Base-by-base conservation (phyloP, 2,888 invertebrate genomes). In the Lucinisca nassula region DNA sequence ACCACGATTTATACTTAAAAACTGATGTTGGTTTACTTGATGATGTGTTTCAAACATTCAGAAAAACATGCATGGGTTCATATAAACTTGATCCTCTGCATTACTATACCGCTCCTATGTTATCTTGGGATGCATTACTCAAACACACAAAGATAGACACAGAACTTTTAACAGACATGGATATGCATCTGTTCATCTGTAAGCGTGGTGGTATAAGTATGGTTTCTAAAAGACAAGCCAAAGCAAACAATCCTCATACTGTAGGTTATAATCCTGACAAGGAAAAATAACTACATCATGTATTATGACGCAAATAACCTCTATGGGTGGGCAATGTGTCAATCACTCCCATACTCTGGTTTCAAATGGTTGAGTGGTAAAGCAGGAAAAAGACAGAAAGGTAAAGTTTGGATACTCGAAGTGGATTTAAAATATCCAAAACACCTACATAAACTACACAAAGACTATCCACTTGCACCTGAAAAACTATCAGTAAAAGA, bases 11-110 rank as follows among this genome's bases (percentile, higher is more conserved):
- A 40, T 86, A 82, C 67, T 92, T 92, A 61, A n/a, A 90, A 84
- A 92, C 92, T 35, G 94, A 94, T 91, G 91, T 94, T 0, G 84
- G 93, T 17, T 84, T 94, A 24, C 88, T 95, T 51, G 93, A 92
- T 35, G 92, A 95, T 92, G 92, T 95, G 27, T 95, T 95, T 92
- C 93, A 96, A 84, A 91, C 86, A 27, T 95, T 95, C 84, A 87
- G 93, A 85, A 82, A 90, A 38, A 85, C 93, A 27, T 91, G 92
- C 87, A 45, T 92, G 2, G 38, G 88, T 40, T 84, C 85, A 35
- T 94, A 94, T 79, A 74, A 92, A 70, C 83, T 95, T 61, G 94
- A 95, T 86, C 93, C 93, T 8, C 85, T 76, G 0, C 85, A 89
- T 37, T 95, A 94, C 80, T 94, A 83, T 72, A 93, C 92, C 10